A percentile compares a stretch with the other conserved stretches of the same genome.
phyloP scores from a whole-genome alignment of 2,113 vertebrate genomes.

The Brachionichthys hirsutus region DNA sequence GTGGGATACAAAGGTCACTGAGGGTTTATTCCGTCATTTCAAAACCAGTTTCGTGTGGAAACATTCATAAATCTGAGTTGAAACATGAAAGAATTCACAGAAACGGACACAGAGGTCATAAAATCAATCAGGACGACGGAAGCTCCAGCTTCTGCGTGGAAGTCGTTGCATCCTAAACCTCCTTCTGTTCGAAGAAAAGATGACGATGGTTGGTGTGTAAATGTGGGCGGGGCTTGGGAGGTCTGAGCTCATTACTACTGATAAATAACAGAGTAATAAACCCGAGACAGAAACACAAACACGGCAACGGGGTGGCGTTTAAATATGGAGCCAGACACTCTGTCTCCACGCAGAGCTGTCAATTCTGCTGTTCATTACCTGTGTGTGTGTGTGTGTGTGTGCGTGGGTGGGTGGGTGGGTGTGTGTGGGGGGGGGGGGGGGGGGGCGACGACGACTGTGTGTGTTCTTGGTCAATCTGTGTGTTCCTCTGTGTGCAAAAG shows the following conservation, averaged over 20 bases:
- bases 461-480: slow-evolving; percentile 38
- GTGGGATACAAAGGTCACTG: slow-evolving; percentile 30
- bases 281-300: slow-evolving; percentile 43
- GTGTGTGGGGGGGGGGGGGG: slow-evolving; percentile 4
- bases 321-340: slow-evolving; percentile 62
- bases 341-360: slow-evolving; percentile 61
- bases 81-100: no score
- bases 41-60: neutral
- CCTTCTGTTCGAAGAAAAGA: neutral
- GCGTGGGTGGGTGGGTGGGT: neutral
- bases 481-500: slow-evolving; percentile 21
- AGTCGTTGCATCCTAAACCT: neutral
- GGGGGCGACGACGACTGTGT: slow-evolving; percentile 28
- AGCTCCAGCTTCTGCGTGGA: no score
- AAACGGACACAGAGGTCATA: neutral
- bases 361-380: slow-evolving; percentile 58
- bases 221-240: slow-evolving; percentile 32
- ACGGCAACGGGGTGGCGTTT: slow-evolving; percentile 42
- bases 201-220: slow-evolving; percentile 21
- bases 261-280: slow-evolving; percentile 68
- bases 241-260: slow-evolving; percentile 49
- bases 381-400: slow-evolving; percentile 21
- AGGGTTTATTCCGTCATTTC: slow-evolving; percentile 8
- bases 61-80: no score
- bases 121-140: no score